Percentiles rank a stretch among this genome's conserved stretches.
phyloP scores from a whole-genome alignment of 2,888 invertebrate genomes.

The Tetanocera ferruginea region DNA sequence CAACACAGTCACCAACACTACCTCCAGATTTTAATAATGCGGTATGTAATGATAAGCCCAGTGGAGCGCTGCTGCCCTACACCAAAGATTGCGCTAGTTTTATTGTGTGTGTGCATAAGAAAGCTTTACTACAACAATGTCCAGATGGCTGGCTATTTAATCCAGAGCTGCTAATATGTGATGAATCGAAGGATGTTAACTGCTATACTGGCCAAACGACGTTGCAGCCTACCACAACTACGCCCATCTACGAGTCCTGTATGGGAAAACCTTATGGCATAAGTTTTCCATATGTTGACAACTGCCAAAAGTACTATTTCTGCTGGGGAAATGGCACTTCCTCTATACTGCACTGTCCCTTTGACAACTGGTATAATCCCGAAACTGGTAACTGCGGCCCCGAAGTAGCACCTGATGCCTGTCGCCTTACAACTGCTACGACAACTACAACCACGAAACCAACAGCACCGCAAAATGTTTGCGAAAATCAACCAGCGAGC shows the following conservation, averaged over 20 bases:
- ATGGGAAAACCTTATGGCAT: constrained; percentile 13
- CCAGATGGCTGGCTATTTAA: constrained; percentile 52
- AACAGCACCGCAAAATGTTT: constrained; percentile 42
- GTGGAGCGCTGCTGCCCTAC: constrained; percentile 52
- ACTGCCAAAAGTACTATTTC: constrained; percentile 51
- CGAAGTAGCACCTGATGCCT: constrained; percentile 52
- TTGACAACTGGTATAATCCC: constrained; percentile 55
- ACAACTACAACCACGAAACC: constrained; percentile 41
- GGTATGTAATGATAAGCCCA: constrained; percentile 45
- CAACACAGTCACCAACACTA: constrained; percentile 12
- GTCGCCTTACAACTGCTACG: constrained; percentile 38
- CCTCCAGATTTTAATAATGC: constrained; percentile 48
- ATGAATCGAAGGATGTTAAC: constrained; percentile 48
- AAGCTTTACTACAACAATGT: constrained; percentile 50
- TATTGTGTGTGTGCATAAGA: constrained; percentile 51
- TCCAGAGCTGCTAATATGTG: constrained; percentile 54
- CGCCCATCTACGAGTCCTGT: constrained; percentile 36
- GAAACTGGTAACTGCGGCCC: constrained; percentile 52
- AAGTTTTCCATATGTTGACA: constrained; percentile 39
- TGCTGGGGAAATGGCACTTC: constrained; percentile 52
- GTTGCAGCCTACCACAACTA: constrained; percentile 19
- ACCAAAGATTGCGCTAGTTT: constrained; percentile 55
- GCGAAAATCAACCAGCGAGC: constrained; percentile 47
- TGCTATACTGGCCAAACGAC: constrained; percentile 52
- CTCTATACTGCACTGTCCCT: constrained; percentile 48